Evolutionary conservation across 2,888 invertebrate species (phyloP), one percentile per base, ranked within the genome.

Genomic region (Trachelus troglodyta): DNA sequence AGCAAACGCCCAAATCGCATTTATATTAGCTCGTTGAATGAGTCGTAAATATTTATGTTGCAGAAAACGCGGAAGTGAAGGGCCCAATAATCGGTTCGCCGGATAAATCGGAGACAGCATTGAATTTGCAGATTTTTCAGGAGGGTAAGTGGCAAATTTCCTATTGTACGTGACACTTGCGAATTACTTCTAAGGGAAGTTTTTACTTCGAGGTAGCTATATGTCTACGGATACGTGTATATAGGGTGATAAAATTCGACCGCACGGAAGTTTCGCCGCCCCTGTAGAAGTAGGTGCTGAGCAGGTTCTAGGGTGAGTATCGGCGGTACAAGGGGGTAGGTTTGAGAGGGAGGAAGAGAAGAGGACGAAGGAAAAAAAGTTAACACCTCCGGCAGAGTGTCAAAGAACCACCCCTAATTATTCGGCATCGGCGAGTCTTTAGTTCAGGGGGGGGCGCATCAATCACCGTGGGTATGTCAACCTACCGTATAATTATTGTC

Each of bases 1-100:
- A 91, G 91, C 91, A 91, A 91, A 90, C 89, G 90, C 89, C 90
- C 88, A 91, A 91, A 91, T 91, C 91, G 91, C 90, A 91, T 91
- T 91, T 91, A 90, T 91, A 91, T 91, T 91, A 90, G 90, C 91
- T 89, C 87, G 88, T 87, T 90, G 91, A 91, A 91, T 90, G 90
- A 91, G 91, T 91, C 91, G 91, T 91, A 91, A 91, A 91, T 91
- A 91, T 91, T 91, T 91, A 91, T 91, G 90, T 86, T 87, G 87
- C 85, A 82, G 84, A 86, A 84, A 83, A 77, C 56, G 31, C 83
- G 85, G 85, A 88, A 89, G 88, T 88, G 88, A 84, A 88, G 85
- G 81, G 86, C 88, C 88, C 90, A 90, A 56, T 56, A 56, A 90
- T 90, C 90, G 90, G 87, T 89, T 89, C 89, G 87, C 85, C 12